Conservation (phyloP, 2,113 vertebrate genomes). For the Thermophis baileyi region DNA sequence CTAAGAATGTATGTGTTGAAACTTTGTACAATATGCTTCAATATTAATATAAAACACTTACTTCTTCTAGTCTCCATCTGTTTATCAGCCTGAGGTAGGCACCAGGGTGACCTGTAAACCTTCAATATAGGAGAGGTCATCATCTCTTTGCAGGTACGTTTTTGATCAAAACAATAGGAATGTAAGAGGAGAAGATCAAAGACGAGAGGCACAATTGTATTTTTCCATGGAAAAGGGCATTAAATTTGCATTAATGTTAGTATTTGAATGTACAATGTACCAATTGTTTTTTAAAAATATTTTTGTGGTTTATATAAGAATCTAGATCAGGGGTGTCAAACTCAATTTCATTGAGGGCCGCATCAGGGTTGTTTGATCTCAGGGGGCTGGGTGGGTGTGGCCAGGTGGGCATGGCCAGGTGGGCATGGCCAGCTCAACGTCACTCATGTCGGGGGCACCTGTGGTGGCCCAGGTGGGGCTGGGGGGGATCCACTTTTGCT, state of each 20-base stretch:
- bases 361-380: too few species aligned
- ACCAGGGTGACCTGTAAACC: constrained; percentile 92
- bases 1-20: background rate
- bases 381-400: too few species aligned
- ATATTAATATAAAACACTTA: constrained; percentile 58
- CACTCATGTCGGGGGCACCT: too few species aligned
- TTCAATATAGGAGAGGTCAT: constrained; percentile 67
- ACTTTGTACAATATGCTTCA: background rate
- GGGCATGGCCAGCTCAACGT: too few species aligned
- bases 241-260: background rate
- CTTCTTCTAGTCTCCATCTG: constrained; percentile 92
- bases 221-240: background rate
- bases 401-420: too few species aligned
- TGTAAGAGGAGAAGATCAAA: constrained; percentile 21
- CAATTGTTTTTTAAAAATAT: background rate
- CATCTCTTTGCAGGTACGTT: background rate
- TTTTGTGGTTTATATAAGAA: background rate
- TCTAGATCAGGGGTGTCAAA: background rate
- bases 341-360: too few species aligned
- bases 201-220: constrained; percentile 5
- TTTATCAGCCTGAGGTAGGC: constrained; percentile 92
- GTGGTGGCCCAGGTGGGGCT: too few species aligned
- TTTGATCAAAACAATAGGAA: constrained; percentile 3
- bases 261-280: background rate
- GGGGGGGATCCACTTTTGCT: too few species aligned